These are phyloP conservation scores for Pangasius sanitwongsei DNA, from an alignment of 2,797 vertebrate genomes.

Conservation along the genomic window DNA sequence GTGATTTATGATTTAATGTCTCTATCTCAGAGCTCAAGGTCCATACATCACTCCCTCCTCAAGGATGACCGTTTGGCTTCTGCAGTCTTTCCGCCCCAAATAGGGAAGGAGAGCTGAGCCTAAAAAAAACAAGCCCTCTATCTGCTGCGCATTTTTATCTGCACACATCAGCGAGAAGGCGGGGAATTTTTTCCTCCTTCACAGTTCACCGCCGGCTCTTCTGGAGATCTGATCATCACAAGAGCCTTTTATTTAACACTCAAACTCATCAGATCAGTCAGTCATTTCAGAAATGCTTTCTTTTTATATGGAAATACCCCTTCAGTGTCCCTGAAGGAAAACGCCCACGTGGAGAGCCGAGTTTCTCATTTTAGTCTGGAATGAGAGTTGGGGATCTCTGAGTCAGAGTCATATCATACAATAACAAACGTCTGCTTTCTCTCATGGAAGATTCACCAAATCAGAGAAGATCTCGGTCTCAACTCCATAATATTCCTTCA, in stretches of 20 bases:
- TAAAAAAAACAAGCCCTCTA: slow-evolving; percentile 40
- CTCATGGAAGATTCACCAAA: not conserved
- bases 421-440: not conserved
- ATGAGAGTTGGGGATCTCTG: slow-evolving; percentile 52
- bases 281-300: not conserved
- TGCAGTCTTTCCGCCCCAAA: slow-evolving; percentile 49
- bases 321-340: slow-evolving; percentile 6
- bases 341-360: slow-evolving; percentile 19
- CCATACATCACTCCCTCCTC: slow-evolving; percentile 53
- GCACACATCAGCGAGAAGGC: slow-evolving; percentile 48
- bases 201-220: slow-evolving; percentile 13
- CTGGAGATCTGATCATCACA: slow-evolving; percentile 35
- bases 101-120: slow-evolving; percentile 47
- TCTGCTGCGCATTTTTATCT: slow-evolving; percentile 51
- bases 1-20: slow-evolving; percentile 36
- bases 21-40: slow-evolving; percentile 27
- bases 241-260: slow-evolving; percentile 16
- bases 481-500: not conserved
- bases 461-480: not conserved
- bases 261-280: not conserved
- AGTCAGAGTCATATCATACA: slow-evolving; percentile 40
- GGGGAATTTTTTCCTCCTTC: slow-evolving; percentile 15
- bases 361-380: slow-evolving; percentile 2
- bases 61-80: slow-evolving; percentile 57
- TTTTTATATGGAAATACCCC: slow-evolving; percentile 29